Percentiles rank a stretch among this genome's conserved stretches.
These are phyloP conservation scores for Batillaria attramentaria DNA, from an alignment of 1,140 invertebrate species.

Conservation along the genomic window DNA sequence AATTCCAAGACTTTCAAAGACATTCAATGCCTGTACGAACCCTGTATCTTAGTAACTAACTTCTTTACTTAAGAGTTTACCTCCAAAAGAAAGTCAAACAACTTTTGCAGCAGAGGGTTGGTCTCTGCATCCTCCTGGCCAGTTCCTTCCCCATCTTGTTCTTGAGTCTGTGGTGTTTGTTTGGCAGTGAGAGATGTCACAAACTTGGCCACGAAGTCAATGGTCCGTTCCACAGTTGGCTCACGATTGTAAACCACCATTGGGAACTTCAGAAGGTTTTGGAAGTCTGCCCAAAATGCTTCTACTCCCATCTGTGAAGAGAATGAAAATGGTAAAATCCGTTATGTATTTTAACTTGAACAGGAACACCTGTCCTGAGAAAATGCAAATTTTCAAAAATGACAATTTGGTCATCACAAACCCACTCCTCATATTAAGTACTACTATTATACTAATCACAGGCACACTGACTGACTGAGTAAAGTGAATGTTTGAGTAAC, in stretches of 20 bases:
- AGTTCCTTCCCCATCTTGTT: slow-evolving; percentile 26
- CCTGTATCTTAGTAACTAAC: background rate
- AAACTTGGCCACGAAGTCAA: slow-evolving; percentile 80
- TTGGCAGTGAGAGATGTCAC: slow-evolving; percentile 67
- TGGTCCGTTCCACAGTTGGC: slow-evolving; percentile 77
- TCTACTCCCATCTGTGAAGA: slow-evolving; percentile 58
- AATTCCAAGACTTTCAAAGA: too few relatives aligned
- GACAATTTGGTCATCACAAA: background rate
- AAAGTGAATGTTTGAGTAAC: too few relatives aligned
- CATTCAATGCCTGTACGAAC: too few relatives aligned
- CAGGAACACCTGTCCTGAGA: background rate
- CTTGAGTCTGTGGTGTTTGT: background rate
- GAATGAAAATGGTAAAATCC: slow-evolving; percentile 32
- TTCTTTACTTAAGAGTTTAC: slow-evolving; percentile 39
- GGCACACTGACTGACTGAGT: too few relatives aligned
- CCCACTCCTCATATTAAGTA: background rate
- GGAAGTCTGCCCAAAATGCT: slow-evolving; percentile 65
- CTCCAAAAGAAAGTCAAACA: slow-evolving; percentile 68
- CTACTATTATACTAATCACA: too few relatives aligned
- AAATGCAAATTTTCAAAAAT: background rate
- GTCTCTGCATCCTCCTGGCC: slow-evolving; percentile 46
- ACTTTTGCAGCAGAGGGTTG: slow-evolving; percentile 59
- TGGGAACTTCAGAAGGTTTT: slow-evolving; percentile 59
- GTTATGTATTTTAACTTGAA: background rate
- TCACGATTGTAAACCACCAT: slow-evolving; percentile 72